Conservation (phyloP, 2,888 invertebrate genomes). For the Hecatera dysodea region DNA sequence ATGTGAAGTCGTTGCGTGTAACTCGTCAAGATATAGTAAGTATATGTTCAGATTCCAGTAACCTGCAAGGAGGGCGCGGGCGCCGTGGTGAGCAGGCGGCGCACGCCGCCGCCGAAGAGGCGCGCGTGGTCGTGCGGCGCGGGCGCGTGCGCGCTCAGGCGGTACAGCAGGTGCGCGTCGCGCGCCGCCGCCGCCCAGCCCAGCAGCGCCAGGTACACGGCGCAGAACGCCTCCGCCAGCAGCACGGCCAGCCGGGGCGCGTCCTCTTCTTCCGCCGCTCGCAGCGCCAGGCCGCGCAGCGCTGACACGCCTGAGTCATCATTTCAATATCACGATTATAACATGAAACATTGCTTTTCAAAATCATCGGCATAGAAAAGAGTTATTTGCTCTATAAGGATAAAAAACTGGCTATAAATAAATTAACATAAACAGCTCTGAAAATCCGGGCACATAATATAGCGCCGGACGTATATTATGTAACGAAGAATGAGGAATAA, state of each 20-base stretch:
- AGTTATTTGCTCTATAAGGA: too few relatives aligned
- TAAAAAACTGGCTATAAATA: too few relatives aligned
- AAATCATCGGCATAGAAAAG: too few relatives aligned
- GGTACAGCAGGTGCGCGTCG: slow-evolving; percentile 97
- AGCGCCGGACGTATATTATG: too few relatives aligned
- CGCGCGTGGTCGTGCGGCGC: slow-evolving; percentile 94
- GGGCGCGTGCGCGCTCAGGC: slow-evolving; percentile 96
- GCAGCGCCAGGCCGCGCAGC: slow-evolving; percentile 96
- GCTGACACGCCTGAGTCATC: slow-evolving; percentile 94
- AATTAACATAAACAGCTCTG: too few relatives aligned
- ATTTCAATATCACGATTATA: too few relatives aligned
- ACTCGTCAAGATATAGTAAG: background rate
- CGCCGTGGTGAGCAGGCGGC: slow-evolving; percentile 95
- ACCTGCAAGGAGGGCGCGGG: slow-evolving; percentile 88
- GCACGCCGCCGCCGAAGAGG: slow-evolving; percentile 97
- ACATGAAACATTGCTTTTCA: too few relatives aligned
- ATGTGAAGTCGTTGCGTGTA: too few relatives aligned
- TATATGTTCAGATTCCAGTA: slow-evolving; percentile 23
- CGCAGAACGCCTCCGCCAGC: slow-evolving; percentile 97
- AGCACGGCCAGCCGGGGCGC: slow-evolving; percentile 97
- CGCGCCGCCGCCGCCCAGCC: slow-evolving; percentile 98
- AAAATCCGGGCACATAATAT: too few relatives aligned
- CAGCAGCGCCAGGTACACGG: slow-evolving; percentile 97
- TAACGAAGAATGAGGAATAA: too few relatives aligned
- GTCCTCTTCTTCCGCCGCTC: slow-evolving; percentile 98